These are phyloP conservation scores for Temnothorax longispinosus DNA, from an alignment of 1,140 invertebrate species.

Conservation along the genomic window DNA sequence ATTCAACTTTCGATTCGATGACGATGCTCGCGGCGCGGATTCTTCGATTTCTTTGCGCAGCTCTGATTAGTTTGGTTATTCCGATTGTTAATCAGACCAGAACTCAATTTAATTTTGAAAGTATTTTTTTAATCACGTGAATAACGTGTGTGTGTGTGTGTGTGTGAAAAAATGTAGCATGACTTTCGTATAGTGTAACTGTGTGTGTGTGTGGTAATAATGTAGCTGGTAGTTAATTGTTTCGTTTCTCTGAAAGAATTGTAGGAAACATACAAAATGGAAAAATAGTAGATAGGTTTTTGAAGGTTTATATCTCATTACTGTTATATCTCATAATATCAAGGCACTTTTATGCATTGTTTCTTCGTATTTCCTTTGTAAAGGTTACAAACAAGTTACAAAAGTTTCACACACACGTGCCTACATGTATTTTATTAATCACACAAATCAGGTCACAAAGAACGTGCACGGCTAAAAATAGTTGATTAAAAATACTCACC, in stretches of 20 bases:
- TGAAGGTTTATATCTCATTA: background rate
- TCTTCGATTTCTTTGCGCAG: conserved; percentile 17
- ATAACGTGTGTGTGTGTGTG: background rate
- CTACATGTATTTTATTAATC: background rate
- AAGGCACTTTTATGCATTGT: background rate
- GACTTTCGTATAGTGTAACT: too few relatives aligned
- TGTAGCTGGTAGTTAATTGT: background rate
- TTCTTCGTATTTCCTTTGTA: background rate
- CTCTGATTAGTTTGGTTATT: conserved; percentile 9
- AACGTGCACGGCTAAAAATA: background rate
- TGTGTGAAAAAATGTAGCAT: too few relatives aligned
- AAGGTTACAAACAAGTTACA: background rate
- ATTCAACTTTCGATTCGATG: conserved; percentile 42
- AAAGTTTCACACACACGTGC: background rate
- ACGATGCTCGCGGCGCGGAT: background rate
- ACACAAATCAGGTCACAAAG: background rate
- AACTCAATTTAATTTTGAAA: conserved; percentile 50
- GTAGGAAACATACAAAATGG: background rate
- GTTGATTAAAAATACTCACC: conserved; percentile 67
- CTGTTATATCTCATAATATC: background rate
- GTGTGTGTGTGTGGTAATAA: background rate
- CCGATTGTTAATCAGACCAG: conserved; percentile 49
- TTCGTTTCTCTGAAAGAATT: background rate
- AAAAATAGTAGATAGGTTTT: background rate
- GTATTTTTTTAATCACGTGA: conserved; percentile 38